A percentile compares a stretch with the other conserved stretches of the same genome.
phyloP scores from a whole-genome alignment of 2,797 vertebrate genomes.

The Parauchenoglanis punctatus region DNA sequence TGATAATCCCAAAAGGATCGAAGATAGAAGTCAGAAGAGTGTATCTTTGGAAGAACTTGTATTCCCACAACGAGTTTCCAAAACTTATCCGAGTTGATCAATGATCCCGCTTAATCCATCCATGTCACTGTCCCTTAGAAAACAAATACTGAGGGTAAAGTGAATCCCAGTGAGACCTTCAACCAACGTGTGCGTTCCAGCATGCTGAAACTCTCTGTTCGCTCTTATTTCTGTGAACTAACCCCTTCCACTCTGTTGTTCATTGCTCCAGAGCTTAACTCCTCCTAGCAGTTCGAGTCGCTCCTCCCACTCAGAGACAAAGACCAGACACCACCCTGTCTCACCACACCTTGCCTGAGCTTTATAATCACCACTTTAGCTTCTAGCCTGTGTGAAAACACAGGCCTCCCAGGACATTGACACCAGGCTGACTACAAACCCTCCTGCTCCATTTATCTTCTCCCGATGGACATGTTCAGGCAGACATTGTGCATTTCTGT shows the following conservation, averaged over 20 bases:
- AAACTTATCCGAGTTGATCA: not conserved
- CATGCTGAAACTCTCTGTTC: slow-evolving; percentile 45
- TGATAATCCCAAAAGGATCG: not conserved
- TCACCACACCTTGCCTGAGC: slow-evolving; percentile 77
- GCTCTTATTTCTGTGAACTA: slow-evolving; percentile 10
- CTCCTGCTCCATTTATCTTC: slow-evolving; percentile 73
- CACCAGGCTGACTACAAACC: slow-evolving; percentile 65
- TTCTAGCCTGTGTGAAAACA: slow-evolving; percentile 66
- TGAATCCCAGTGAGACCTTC: slow-evolving; percentile 32
- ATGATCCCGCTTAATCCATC: slow-evolving; percentile 43
- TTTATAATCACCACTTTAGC: slow-evolving; percentile 74
- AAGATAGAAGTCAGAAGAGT: slow-evolving; percentile 2
- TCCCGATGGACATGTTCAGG: slow-evolving; percentile 75
- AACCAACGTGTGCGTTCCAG: slow-evolving; percentile 41
- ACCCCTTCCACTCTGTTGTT: slow-evolving; percentile 34
- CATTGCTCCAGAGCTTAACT: slow-evolving; percentile 45
- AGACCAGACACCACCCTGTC: slow-evolving; percentile 74
- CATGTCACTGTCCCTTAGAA: slow-evolving; percentile 32
- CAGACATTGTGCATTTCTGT: slow-evolving; percentile 63
- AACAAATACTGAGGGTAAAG: slow-evolving; percentile 23
- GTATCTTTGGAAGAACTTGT: not conserved
- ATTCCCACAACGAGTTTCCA: slow-evolving; percentile 12
- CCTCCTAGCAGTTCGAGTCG: slow-evolving; percentile 54
- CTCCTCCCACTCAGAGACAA: slow-evolving; percentile 69
- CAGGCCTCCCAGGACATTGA: slow-evolving; percentile 67